Evolutionary conservation across 2,113 vertebrate genomes (phyloP).

Genomic region (Prinia subflava): DNA sequence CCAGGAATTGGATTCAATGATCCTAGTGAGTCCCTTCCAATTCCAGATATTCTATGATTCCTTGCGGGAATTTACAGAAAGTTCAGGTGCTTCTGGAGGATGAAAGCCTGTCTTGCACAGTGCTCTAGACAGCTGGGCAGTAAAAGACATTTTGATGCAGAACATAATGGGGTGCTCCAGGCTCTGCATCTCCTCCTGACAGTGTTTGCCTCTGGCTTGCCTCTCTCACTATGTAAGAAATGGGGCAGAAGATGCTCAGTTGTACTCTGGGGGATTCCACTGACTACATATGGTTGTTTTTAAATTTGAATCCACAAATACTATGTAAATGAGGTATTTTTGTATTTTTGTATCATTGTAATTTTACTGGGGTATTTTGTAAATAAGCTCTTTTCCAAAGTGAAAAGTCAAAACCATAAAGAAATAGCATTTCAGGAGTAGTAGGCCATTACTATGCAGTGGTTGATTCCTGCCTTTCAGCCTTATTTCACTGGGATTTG

Average conservation of each 20-base stretch:
- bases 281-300: background rate
- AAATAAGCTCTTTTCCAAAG: background rate
- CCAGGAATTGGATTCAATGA: fast-evolving
- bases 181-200: background rate
- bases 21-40: background rate
- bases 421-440: background rate
- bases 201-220: background rate
- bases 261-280: background rate
- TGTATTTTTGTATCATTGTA: background rate
- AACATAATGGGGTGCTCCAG: background rate
- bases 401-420: background rate
- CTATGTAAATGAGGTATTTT: background rate
- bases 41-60: background rate
- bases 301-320: background rate
- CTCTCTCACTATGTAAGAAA: background rate
- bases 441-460: background rate
- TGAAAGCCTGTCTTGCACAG: background rate
- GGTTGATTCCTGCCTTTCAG: background rate
- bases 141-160: background rate
- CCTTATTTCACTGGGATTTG: background rate
- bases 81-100: background rate
- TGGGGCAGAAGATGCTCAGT: background rate
- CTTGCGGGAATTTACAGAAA: background rate
- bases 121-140: background rate
- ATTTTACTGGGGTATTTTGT: background rate